Evolutionary conservation across 2,888 invertebrate genomes (phyloP).

Genomic region (Ormyrus pomaceus): DNA sequence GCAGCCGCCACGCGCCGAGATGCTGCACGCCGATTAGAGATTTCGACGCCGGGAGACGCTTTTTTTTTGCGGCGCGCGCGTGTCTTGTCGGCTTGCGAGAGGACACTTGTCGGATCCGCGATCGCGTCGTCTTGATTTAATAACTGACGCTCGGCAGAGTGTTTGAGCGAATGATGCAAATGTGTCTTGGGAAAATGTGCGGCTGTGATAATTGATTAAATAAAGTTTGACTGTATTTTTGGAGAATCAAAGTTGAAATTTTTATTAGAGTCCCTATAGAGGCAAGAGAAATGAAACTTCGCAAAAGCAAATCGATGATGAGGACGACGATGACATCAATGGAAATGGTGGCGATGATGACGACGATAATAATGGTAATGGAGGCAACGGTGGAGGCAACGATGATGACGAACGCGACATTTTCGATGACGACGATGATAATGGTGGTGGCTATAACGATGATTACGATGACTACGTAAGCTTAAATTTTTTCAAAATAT

Average conservation of each 20-base stretch:
- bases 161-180: no score
- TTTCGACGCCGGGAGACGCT: constrained; percentile 13
- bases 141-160: background rate
- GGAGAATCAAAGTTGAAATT: background rate
- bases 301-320: constrained; percentile 55
- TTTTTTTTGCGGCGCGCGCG: constrained; percentile 2
- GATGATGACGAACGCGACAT: constrained; percentile 29
- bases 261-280: constrained; percentile 38
- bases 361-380: constrained; percentile 4
- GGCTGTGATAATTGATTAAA: no score
- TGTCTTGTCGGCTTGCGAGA: constrained; percentile 21
- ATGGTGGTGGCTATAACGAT: background rate
- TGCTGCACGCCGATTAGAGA: constrained; percentile 34
- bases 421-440: constrained; percentile 43
- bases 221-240: no score
- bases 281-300: constrained; percentile 60
- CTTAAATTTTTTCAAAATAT: constrained; percentile 2
- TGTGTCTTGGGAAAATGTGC: no score
- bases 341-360: constrained; percentile 8
- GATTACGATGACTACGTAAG: constrained; percentile 48
- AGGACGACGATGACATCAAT: constrained; percentile 25
- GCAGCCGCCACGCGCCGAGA: background rate
- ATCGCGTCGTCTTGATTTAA: background rate
- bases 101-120: constrained; percentile 17
- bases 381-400: background rate